Conservation (phyloP, 2,888 invertebrate species). For the Aradus depressus region DNA sequence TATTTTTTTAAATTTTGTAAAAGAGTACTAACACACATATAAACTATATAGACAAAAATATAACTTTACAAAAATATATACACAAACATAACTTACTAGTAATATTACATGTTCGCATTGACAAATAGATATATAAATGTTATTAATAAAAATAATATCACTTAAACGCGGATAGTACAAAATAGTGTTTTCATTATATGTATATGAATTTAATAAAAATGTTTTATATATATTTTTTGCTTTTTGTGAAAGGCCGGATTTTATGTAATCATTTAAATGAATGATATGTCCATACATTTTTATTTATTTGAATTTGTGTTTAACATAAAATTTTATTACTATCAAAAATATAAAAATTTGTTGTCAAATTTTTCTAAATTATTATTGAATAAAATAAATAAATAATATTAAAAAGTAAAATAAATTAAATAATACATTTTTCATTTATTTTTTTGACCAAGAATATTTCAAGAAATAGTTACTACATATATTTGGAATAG, state of each 20-base stretch:
- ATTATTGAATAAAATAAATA: not conserved
- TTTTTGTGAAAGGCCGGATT: not conserved
- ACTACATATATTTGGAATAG: no score
- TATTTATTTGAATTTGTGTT: no score
- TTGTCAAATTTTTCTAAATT: no score
- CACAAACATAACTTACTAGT: slow-evolving; percentile 21
- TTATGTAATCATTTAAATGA: no score
- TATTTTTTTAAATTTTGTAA: no score
- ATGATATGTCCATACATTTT: no score
- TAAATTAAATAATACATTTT: no score
- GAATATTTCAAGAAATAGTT: no score
- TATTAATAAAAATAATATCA: not conserved
- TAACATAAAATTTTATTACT: no score
- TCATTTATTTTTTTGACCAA: no score
- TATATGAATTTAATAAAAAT: not conserved
- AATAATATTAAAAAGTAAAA: not conserved
- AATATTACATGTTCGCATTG: slow-evolving; percentile 5
- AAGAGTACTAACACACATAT: slow-evolving; percentile 4
- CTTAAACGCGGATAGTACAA: slow-evolving; percentile 9
- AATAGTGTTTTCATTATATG: slow-evolving; percentile 5
- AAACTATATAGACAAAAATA: slow-evolving; percentile 10
- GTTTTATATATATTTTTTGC: not conserved
- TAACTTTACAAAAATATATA: slow-evolving; percentile 25
- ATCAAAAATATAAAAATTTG: not conserved
- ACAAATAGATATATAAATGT: slow-evolving; percentile 5